A percentile compares a stretch with the other conserved stretches of the same genome.
phyloP scores from a whole-genome alignment of 2,113 vertebrate species.

The Ardeotis arabs region DNA sequence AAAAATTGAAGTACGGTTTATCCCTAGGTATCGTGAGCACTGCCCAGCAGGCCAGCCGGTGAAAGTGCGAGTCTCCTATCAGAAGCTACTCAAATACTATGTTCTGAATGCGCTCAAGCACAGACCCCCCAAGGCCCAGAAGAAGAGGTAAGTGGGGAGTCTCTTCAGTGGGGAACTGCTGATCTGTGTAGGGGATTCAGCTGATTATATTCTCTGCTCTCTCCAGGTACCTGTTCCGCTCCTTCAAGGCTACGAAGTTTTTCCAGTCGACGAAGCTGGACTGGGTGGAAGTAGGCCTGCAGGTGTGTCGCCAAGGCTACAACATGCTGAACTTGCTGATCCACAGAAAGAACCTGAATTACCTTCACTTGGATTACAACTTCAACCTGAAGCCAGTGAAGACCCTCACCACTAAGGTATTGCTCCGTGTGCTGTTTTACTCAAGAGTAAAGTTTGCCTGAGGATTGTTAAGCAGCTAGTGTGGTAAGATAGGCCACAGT shows the following conservation, averaged over 20 bases:
- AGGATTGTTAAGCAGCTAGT: not conserved
- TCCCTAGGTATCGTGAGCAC: conserved; percentile 93
- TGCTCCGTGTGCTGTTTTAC: not conserved
- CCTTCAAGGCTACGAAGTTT: conserved; percentile 99
- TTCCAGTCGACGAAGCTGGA: conserved; percentile 99
- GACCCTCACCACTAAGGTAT: conserved; percentile 97
- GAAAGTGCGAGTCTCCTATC: conserved; percentile 97
- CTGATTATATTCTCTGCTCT: not conserved
- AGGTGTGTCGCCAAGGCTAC: conserved; percentile 98
- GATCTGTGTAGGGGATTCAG: not conserved
- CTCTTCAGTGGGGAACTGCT: not conserved
- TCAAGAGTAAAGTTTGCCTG: not conserved
- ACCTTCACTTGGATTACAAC: conserved; percentile 97
- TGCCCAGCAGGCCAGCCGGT: conserved; percentile 98
- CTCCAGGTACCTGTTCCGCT: conserved; percentile 94
- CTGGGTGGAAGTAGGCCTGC: conserved; percentile 98
- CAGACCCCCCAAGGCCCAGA: conserved; percentile 97
- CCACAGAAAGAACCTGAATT: conserved; percentile 98
- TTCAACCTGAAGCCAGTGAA: conserved; percentile 99
- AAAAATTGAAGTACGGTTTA: not conserved
- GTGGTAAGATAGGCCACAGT: not conserved
- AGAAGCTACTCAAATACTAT: conserved; percentile 97
- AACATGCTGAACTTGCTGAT: conserved; percentile 99
- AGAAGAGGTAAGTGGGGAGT: conserved; percentile 85
- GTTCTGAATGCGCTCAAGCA: conserved; percentile 98